A percentile compares a stretch with the other conserved stretches of the same genome.
Evolutionary conservation across 2,888 invertebrate species (phyloP).

Genomic region (Clanis bilineata): DNA sequence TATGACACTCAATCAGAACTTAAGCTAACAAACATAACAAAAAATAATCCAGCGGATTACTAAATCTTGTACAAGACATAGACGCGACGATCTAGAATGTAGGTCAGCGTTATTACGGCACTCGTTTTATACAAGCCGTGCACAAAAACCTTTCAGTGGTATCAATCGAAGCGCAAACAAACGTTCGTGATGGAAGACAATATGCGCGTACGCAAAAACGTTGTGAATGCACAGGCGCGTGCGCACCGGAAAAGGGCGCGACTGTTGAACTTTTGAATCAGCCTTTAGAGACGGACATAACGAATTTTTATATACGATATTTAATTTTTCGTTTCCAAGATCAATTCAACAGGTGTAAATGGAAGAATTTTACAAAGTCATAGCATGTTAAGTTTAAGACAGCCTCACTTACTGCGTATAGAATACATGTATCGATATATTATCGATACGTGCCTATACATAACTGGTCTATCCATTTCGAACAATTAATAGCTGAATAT

Average conservation of each 20-base stretch:
- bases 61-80: constrained; percentile 5
- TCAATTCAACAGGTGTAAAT: background rate
- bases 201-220: constrained; percentile 10
- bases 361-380: constrained; percentile 19
- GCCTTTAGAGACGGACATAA: constrained; percentile 30
- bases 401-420: background rate
- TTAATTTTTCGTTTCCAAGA: background rate
- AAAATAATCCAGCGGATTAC: background rate
- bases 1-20: background rate
- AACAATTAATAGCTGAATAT: background rate
- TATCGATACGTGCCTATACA: background rate
- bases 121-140: background rate
- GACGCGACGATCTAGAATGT: background rate
- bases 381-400: constrained; percentile 15
- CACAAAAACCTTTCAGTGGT: constrained; percentile 2
- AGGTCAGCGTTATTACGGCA: constrained; percentile 6
- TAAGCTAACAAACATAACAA: background rate
- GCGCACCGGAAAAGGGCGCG: constrained; percentile 72
- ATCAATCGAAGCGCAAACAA: background rate
- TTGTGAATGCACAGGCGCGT: constrained; percentile 28
- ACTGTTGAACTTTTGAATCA: constrained; percentile 57
- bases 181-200: background rate
- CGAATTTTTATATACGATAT: background rate
- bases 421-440: background rate
- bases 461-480: background rate